A percentile compares a stretch with the other conserved stretches of the same genome.
These are phyloP conservation scores for Cheiracanthium punctorium DNA, from an alignment of 2,888 invertebrate species.

Conservation along the genomic window DNA sequence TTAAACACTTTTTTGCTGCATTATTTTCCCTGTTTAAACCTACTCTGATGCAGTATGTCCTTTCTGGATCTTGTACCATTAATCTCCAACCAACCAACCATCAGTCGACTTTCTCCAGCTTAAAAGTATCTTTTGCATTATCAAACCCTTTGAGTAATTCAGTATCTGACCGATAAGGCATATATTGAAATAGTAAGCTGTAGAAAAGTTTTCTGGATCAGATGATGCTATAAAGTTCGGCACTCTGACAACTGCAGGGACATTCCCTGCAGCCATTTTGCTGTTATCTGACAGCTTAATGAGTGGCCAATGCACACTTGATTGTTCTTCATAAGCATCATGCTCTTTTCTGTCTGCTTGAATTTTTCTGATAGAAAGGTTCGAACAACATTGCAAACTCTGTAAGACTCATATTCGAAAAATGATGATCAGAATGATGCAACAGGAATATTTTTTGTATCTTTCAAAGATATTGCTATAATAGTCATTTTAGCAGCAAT, in stretches of 20 bases:
- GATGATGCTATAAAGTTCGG: slow-evolving; percentile 1
- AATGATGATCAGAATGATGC: slow-evolving; percentile 2
- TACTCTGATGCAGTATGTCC: too few relatives aligned
- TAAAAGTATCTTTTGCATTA: slow-evolving; percentile 12
- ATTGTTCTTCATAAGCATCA: not conserved
- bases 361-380: too few relatives aligned
- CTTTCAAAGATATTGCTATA: not conserved
- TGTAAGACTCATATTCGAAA: not conserved
- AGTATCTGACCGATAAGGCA: too few relatives aligned
- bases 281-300: not conserved
- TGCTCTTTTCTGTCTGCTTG: not conserved
- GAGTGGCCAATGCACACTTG: not conserved
- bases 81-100: too few relatives aligned
- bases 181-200: not conserved
- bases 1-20: too few relatives aligned
- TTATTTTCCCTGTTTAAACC: too few relatives aligned
- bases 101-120: slow-evolving; percentile 10
- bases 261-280: not conserved
- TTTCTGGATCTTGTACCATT: too few relatives aligned
- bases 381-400: not conserved
- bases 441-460: not conserved
- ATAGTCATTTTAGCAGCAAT: too few relatives aligned
- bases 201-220: slow-evolving; percentile 19
- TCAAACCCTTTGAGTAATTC: slow-evolving; percentile 1
- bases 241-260: not conserved